phyloP scores from a whole-genome alignment of 2,888 invertebrate genomes.

The Anoplius nigerrimus region DNA sequence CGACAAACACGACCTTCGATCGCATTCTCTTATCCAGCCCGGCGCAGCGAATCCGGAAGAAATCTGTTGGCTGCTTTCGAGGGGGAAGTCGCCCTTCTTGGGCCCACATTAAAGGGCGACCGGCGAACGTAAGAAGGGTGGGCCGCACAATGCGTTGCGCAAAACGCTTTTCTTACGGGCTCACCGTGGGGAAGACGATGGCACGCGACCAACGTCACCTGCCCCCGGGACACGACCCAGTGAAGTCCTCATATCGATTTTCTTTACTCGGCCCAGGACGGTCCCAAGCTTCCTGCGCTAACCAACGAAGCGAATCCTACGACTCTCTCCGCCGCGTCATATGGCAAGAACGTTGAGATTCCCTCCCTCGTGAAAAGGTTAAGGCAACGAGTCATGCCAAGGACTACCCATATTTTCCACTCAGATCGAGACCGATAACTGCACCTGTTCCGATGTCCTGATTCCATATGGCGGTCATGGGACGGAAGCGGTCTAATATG shows the following conservation, averaged over 20 bases:
- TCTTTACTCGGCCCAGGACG: conserved; percentile 68
- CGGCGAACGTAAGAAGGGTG: conserved; percentile 58
- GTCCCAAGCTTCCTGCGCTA: conserved; percentile 60
- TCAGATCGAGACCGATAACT: too few relatives aligned
- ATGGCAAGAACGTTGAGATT: conserved; percentile 69
- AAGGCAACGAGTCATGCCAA: too few relatives aligned
- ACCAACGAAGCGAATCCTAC: conserved; percentile 62
- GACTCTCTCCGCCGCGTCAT: conserved; percentile 60
- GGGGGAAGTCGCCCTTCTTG: conserved; percentile 50
- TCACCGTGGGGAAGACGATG: conserved; percentile 60
- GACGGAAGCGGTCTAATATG: too few relatives aligned
- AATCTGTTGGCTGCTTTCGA: background rate
- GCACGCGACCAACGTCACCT: conserved; percentile 75
- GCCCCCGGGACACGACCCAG: conserved; percentile 59
- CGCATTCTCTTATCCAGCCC: conserved; percentile 32
- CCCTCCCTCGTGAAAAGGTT: conserved; percentile 43
- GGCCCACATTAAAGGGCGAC: conserved; percentile 63
- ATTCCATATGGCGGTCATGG: too few relatives aligned
- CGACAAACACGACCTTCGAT: conserved; percentile 11
- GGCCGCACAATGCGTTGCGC: conserved; percentile 64
- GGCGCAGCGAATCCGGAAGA: background rate
- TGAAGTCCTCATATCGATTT: conserved; percentile 64
- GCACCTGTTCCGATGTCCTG: too few relatives aligned
- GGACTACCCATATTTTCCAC: too few relatives aligned
- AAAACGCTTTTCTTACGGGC: conserved; percentile 70